Evolutionary conservation across 2,113 vertebrate species (phyloP), one percentile per base, ranked within the genome.

Genomic region (Accipiter virgatus): DNA sequence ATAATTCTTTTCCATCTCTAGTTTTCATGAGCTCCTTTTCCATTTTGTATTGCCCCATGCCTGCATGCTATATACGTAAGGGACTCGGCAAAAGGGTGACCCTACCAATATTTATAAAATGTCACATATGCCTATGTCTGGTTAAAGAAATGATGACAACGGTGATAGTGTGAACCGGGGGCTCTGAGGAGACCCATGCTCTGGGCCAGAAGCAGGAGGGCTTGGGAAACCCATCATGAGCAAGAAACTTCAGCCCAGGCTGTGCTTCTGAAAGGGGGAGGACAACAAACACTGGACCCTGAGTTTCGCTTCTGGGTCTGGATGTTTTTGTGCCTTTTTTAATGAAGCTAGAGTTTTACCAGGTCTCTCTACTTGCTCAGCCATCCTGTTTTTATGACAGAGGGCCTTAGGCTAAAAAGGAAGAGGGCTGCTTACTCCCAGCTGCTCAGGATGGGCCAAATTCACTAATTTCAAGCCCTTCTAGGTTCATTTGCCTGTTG

Each of bases 71-170:
- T 26, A 63, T 38, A 17, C 1, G 0, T 72, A 53, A 62, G 23
- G 31, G 45, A 63, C 23, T 90, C 2, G 8, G 7, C 34, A 78
- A 82, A 81, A 78, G 22, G 31, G 7, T 83, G 38, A 62, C n/a
- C 34, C 42, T 55, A 58, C 11, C 13, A 40, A 5, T 67, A 78
- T 47, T 84, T 81, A 14, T 73, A 82, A 83, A 67, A 70, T 23
- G 18, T n/a, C 67, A 62, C 20, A 65, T 91, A n/a, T 1, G 7
- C 22, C 42, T 74, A 17, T 0, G 0, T 62, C 17, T 11, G 5
- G 38, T 74, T 27, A 78, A 80, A 95, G 58, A 79, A 84, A 87
- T 38, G 58, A 50, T 23, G 11, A 47, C 27, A 66, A 4, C 1
- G 2, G 15, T 77, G 65, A 58, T 17, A 67, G 20, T 27, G 29